phyloP scores from a whole-genome alignment of 2,888 invertebrate species.

The Sinotaia quadrata region DNA sequence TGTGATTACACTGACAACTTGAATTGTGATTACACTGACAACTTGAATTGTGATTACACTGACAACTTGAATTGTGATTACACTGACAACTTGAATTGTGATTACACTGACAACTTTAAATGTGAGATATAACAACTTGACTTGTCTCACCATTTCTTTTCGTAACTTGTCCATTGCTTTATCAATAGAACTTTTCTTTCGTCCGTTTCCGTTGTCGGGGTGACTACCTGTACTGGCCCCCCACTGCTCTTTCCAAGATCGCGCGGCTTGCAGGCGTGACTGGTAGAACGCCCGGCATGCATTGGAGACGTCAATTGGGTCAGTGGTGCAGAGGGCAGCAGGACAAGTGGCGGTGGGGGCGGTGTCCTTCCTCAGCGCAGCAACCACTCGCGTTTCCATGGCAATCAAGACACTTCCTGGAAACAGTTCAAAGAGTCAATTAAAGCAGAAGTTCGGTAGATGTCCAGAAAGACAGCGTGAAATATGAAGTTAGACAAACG shows the following conservation, averaged over 20 bases:
- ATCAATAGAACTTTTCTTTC: constrained; percentile 44
- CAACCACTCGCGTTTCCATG: constrained; percentile 1
- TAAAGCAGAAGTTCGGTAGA: no score
- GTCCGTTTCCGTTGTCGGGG: background rate
- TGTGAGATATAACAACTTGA: background rate
- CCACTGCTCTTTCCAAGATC: constrained; percentile 38
- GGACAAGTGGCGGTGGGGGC: background rate
- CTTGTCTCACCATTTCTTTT: constrained; percentile 60
- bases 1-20: no score
- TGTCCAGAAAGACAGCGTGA: no score
- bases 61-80: no score
- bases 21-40: no score
- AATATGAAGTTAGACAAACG: no score
- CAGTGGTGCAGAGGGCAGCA: constrained; percentile 10
- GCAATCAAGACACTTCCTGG: background rate
- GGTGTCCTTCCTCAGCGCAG: background rate
- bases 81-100: no score
- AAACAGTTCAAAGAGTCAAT: no score
- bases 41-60: no score
- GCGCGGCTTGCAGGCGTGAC: constrained; percentile 40
- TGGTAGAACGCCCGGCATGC: constrained; percentile 53
- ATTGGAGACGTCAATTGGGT: constrained; percentile 54
- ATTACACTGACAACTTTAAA: no score
- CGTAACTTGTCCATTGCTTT: constrained; percentile 51
- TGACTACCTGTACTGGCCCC: background rate